Percentiles rank a stretch among this genome's conserved stretches.
Conservation (phyloP, 2,888 invertebrate species). For the Biston stratarius region DNA sequence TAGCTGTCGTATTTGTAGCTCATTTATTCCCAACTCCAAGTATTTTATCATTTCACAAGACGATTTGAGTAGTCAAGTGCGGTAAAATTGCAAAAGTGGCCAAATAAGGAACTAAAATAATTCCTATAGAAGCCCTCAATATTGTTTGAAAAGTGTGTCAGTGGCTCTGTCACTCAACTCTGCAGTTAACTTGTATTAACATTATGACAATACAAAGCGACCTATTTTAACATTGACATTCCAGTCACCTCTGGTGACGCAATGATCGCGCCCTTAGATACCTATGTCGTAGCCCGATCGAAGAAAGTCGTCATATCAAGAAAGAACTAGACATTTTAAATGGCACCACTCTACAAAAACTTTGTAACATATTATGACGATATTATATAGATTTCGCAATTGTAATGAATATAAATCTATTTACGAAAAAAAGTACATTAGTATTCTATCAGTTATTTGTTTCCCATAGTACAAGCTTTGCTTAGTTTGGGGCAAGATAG, state of each 20-base stretch:
- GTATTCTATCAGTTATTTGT: no score
- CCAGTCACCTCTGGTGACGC: not conserved
- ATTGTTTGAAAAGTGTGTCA: not conserved
- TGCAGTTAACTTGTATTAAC: not conserved
- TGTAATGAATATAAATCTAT: no score
- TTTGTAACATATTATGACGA: no score
- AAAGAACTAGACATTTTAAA: no score
- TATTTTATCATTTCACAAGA: slow-evolving; percentile 3
- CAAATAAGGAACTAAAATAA: not conserved
- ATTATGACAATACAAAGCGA: not conserved
- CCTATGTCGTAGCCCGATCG: no score
- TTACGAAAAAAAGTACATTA: no score
- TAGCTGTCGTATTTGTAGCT: not conserved
- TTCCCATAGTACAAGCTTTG: no score
- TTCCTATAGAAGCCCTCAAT: not conserved
- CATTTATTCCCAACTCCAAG: not conserved
- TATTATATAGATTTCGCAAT: no score
- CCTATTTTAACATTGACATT: slow-evolving; percentile 7
- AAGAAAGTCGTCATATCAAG: no score
- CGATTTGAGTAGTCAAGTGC: no score
- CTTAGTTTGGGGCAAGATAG: no score
- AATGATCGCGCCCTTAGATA: not conserved
- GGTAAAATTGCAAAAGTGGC: not conserved
- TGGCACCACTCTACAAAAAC: no score
- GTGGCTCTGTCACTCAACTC: not conserved